Percentiles rank a stretch among this genome's conserved stretches.
Conservation (phyloP, 2,888 invertebrate species). For the Corbicula japonica region DNA sequence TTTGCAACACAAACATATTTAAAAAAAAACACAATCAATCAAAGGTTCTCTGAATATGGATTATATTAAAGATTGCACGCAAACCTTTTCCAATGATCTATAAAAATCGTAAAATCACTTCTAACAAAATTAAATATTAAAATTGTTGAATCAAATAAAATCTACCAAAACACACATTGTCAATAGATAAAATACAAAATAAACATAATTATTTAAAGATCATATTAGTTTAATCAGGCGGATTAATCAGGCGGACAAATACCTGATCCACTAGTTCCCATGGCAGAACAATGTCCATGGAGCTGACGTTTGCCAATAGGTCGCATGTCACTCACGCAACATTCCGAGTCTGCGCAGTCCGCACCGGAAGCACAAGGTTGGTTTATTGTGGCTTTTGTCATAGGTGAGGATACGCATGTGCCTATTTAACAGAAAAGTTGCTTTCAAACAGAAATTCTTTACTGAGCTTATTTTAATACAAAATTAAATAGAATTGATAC, state of each 20-base stretch:
- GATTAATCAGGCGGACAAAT: neutral
- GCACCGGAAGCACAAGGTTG: slow-evolving; percentile 50
- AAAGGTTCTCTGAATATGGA: neutral
- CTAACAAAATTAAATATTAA: neutral
- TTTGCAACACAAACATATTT: neutral
- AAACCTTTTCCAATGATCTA: neutral
- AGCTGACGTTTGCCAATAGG: slow-evolving; percentile 56
- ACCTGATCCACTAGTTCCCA: slow-evolving; percentile 56
- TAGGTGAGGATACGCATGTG: no score
- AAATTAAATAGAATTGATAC: no score
- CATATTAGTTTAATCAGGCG: no score
- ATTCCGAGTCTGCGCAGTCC: slow-evolving; percentile 56
- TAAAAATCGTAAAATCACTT: neutral
- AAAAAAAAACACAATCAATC: neutral
- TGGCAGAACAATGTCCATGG: slow-evolving; percentile 46
- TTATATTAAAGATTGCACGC: neutral
- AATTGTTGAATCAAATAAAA: neutral
- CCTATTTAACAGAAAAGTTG: no score
- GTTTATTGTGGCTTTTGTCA: no score
- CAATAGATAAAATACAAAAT: neutral
- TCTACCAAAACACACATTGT: neutral
- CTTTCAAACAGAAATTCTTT: no score
- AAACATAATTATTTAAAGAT: neutral
- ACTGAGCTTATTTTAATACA: no score
- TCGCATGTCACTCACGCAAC: slow-evolving; percentile 57